Conservation (phyloP, 2,113 vertebrate species). For the Anseranas semipalmata region DNA sequence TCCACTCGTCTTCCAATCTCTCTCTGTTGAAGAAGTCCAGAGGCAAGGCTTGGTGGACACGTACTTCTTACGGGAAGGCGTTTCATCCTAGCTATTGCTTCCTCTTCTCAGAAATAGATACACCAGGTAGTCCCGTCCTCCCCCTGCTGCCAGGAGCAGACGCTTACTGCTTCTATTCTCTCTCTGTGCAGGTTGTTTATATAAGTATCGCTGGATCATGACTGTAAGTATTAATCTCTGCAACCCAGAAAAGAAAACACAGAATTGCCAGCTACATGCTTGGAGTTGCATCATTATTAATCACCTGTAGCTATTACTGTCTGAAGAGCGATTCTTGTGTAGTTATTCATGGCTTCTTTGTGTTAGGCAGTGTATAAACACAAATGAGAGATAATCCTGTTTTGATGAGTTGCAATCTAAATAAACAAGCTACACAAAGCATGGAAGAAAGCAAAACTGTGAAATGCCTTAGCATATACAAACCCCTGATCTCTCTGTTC, state of each 20-base stretch:
- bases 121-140: background rate
- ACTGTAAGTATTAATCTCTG: background rate
- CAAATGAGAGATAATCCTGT: constrained; percentile 24
- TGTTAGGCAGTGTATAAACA: background rate
- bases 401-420: constrained; percentile 44
- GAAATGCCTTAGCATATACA: background rate
- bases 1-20: background rate
- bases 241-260: constrained; percentile 40
- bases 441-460: constrained; percentile 24
- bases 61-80: background rate
- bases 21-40: background rate
- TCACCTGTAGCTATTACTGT: constrained; percentile 35
- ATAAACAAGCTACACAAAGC: constrained; percentile 12
- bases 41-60: background rate
- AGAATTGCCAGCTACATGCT: constrained; percentile 3
- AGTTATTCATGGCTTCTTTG: constrained; percentile 31
- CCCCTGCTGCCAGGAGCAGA: background rate
- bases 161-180: background rate
- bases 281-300: constrained; percentile 14
- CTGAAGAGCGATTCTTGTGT: constrained; percentile 20
- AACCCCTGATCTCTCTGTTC: background rate
- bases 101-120: background rate
- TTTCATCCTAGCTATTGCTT: background rate
- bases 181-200: background rate
- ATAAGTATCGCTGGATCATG: background rate